Base-by-base conservation (phyloP, 37 sponge, comb jelly and placozoan genomes). In the Cliona cf. orientalis region DNA sequence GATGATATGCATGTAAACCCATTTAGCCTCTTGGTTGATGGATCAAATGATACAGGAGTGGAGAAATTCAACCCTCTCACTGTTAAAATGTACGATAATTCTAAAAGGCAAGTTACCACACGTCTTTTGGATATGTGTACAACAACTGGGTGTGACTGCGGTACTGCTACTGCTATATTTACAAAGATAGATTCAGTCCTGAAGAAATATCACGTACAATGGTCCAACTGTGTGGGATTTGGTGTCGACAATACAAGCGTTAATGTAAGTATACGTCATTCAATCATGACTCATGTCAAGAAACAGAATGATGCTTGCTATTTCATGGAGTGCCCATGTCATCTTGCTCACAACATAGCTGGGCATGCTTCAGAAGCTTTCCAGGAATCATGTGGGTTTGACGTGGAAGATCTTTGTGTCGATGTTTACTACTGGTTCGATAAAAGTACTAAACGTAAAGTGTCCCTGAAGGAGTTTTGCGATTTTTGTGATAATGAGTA, bases 361-460 rank as follows among this genome's bases (percentile, higher is more conserved):
- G 22, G 36, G 21, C 63, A 74, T 43, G 83, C 83, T 25, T 67
- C 78, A 45, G 72, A 49, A 26, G 70, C 64, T 29, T 49, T 85
- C 40, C 32, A 69, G 25, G 37, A 31, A 11, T 26, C 31, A 5
- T n/a, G 63, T 45, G 46, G 46, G 22, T 85, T 85, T 85, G 79
- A 85, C 60, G 79, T 85, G 33, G 86, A 85, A 77, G 79, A 85
- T 71, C 23, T 79, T 25, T 46, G 40, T 38, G 58, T 86, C 21
- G 87, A 86, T 72, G 6, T 80, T 19, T 77, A 33, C 53, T 85
- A 85, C 72, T 85, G 86, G 86, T 85, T 85, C 17, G 72, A 85
- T 49, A 85, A 85, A 70, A 69, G 72, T 17, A 85, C 78, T 11
- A 85, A 85, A 31, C 76, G 71, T 17, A 76, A 85, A 53, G 61